Base-by-base conservation (phyloP, 2,888 invertebrate species). In the Luperina testacea region DNA sequence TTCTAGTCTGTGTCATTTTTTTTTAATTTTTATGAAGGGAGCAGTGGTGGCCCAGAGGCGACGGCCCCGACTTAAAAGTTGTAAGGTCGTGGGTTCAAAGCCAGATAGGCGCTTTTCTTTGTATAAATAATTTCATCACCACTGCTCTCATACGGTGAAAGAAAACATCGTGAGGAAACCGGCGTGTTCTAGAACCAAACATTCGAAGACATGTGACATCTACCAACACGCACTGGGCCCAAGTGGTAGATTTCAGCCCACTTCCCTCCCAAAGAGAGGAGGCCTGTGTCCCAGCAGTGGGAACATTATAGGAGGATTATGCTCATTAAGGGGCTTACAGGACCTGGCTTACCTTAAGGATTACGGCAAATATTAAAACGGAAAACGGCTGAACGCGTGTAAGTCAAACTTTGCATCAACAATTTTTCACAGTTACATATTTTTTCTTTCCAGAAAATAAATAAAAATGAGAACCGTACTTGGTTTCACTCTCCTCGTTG, bases 381-480 rank as follows among this genome's bases (percentile, higher is more conserved):
- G n/a, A n/a, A n/a, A n/a, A n/a, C n/a, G 2, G n/a, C 0, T 59
- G 59, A 27, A 11, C 15, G n/a, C 6, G n/a, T 42, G 67, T 48
- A 15, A 48, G 1, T 48, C 48, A 48, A 45, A 4, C 5, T 48
- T 69, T 69, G 8, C 13, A 71, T 20, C 24, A 71, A 38, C 8
- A 38, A n/a, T 32, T 13, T 42, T 45, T 3, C 24, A 8, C 3
- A 27, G 9, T 48, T 11, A 48, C 6, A 8, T 24, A 5, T 42
- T 68, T 1, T 74, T 73, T 0, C 0, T 20, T 80, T 77, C 1
- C 15, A 73, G 69, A 0, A 53, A 59, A 59, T 59, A 67, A 67
- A 64, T 51, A 76, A 93, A 88, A 77, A 95, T 95, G 94, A 94
- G 91, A 83, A 51, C 68, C 32, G 32, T 92, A 57, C 83, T 93